Conservation (phyloP, 2,797 vertebrate species). For the Cryptoblepharus egeriae region DNA sequence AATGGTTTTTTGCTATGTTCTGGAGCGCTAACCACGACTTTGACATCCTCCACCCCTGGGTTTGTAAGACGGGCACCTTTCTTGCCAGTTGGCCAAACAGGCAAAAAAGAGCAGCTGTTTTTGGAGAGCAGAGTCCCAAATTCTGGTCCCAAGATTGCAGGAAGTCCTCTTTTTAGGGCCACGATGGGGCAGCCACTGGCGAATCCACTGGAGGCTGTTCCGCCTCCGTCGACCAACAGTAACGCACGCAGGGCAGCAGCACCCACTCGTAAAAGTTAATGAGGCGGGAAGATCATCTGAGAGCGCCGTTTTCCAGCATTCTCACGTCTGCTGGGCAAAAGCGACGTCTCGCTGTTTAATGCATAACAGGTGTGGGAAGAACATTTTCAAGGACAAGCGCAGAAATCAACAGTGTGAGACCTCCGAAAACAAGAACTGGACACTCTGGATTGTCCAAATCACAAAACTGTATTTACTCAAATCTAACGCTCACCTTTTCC, state of each 20-base stretch:
- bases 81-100: not conserved
- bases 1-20: not conserved
- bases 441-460: conserved; percentile 23
- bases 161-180: not conserved
- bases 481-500: too few relatives aligned
- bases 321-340: conserved; percentile 6
- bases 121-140: not conserved
- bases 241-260: conserved; percentile 13
- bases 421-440: not conserved
- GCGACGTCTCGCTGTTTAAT: conserved; percentile 39
- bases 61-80: not conserved
- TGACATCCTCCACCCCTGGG: not conserved
- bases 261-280: conserved; percentile 30
- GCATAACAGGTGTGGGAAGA: conserved; percentile 54
- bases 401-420: not conserved
- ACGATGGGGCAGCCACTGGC: not conserved
- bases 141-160: not conserved
- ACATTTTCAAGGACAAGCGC: conserved; percentile 29
- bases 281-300: conserved; percentile 43
- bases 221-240: conserved; percentile 4
- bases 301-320: not conserved
- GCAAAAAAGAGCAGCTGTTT: not conserved
- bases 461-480: too few relatives aligned
- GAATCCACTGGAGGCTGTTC: not conserved
- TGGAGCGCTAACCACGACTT: not conserved